Percentiles rank a stretch among this genome's conserved stretches.
Conservation (phyloP, 2,797 vertebrate species). For the Falco novaeseelandiae region DNA sequence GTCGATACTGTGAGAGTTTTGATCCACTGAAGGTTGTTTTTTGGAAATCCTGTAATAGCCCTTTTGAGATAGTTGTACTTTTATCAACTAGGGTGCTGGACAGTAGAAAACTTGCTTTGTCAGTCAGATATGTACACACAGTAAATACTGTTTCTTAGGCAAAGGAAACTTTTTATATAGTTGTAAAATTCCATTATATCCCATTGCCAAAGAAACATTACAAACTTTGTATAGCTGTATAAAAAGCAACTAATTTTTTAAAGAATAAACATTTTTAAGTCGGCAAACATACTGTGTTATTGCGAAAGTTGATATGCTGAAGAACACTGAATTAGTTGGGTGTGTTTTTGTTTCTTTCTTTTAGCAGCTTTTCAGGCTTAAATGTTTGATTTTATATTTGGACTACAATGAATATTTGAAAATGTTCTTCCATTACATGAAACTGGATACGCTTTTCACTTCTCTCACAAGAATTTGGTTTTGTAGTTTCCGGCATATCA, state of each 20-base stretch:
- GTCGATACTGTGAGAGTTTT: slow-evolving; percentile 88
- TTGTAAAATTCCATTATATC: slow-evolving; percentile 81
- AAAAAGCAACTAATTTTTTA: slow-evolving; percentile 86
- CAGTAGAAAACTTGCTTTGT: slow-evolving; percentile 77
- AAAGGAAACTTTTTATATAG: slow-evolving; percentile 85
- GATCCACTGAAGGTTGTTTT: slow-evolving; percentile 83
- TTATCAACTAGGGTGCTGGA: slow-evolving; percentile 79
- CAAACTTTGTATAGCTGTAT: slow-evolving; percentile 85
- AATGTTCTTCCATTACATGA: slow-evolving; percentile 72
- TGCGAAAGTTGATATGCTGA: slow-evolving; percentile 75
- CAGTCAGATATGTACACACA: slow-evolving; percentile 80
- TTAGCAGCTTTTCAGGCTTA: slow-evolving; percentile 75
- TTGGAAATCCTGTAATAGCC: slow-evolving; percentile 80
- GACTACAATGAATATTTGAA: slow-evolving; percentile 69
- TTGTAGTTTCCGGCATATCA: slow-evolving; percentile 74
- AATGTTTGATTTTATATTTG: slow-evolving; percentile 75
- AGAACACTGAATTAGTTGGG: slow-evolving; percentile 65
- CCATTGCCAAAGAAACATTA: slow-evolving; percentile 85
- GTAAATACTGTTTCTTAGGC: slow-evolving; percentile 84
- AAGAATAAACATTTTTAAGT: slow-evolving; percentile 85
- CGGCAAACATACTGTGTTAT: slow-evolving; percentile 77
- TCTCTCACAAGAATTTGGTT: slow-evolving; percentile 64
- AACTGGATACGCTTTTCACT: slow-evolving; percentile 67
- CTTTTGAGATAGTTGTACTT: slow-evolving; percentile 79
- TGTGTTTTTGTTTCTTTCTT: background rate